phyloP scores from a whole-genome alignment of 2,797 vertebrate genomes.

The Onychomys torridus region DNA sequence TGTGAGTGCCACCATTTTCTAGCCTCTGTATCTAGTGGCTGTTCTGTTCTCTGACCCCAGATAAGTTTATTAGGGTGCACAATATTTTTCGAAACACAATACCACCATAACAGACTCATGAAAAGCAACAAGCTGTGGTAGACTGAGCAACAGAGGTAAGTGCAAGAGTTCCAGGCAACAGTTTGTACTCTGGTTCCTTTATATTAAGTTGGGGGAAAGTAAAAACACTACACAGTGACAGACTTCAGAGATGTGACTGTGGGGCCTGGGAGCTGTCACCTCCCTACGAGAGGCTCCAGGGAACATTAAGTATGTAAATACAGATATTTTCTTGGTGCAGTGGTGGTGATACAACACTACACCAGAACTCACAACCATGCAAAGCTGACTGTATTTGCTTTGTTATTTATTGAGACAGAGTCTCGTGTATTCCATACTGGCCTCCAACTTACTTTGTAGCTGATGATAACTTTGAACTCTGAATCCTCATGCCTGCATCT shows the following conservation, averaged over 20 bases:
- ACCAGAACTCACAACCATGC: background rate
- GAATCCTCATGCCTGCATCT: background rate
- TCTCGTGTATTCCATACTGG: background rate
- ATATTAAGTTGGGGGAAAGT: background rate
- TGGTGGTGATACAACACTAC: background rate
- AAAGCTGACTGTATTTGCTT: background rate
- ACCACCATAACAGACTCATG: too few relatives aligned
- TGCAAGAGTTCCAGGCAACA: accelerated
- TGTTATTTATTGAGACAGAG: background rate
- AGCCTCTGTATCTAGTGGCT: too few relatives aligned
- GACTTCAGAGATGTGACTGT: background rate
- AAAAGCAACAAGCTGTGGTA: background rate
- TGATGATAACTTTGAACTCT: background rate
- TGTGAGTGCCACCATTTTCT: too few relatives aligned
- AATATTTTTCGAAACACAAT: too few relatives aligned
- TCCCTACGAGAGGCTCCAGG: background rate
- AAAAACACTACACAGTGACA: background rate
- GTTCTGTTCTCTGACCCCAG: too few relatives aligned
- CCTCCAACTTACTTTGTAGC: background rate
- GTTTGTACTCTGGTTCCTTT: background rate
- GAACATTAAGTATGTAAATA: background rate
- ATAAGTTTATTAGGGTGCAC: too few relatives aligned
- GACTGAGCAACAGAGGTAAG: accelerated
- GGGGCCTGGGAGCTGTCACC: too few relatives aligned
- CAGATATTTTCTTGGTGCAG: background rate